Evolutionary conservation across 2,888 invertebrate species (phyloP), one percentile per base, ranked within the genome.

Genomic region (Nomada lathburiana): DNA sequence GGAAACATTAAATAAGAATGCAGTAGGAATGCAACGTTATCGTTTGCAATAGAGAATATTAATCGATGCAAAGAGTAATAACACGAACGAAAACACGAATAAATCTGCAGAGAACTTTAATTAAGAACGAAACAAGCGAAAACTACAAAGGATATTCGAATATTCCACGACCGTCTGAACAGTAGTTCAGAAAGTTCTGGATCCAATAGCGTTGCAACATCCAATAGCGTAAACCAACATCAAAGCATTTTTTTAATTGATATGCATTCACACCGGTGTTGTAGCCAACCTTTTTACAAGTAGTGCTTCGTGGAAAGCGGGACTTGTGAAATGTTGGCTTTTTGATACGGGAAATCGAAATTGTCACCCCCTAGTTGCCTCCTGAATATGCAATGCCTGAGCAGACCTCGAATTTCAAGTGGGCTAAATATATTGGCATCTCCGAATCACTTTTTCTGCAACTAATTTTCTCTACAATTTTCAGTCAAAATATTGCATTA

Each of bases 181-280:
- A 55, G 73, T 57, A 57, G 57, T 63, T 55, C 47, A 18, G 36
- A 76, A 84, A 82, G 70, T 85, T 80, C 60, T 59, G 16, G 68
- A 63, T 55, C 75, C 78, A 87, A 85, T 80, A 79, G 44, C 72
- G 72, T 42, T 29, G 75, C 63, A 55, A 76, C 79, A 78, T 84
- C 79, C 88, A 77, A n/a, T n/a, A n/a, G 44, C 53, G 68, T 53
- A 73, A 75, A 72, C 69, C 69, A n/a, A 64, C 75, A 84, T 87
- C 86, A 87, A 88, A 88, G 86, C 63, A 52, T 44, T 67, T 71
- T 64, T 80, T 73, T 75, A 80, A 78, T 83, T 85, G 85, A 87
- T 86, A 87, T 87, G 83, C 83, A 86, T 81, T 75, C 76, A 65
- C 69, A 69, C 60, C 71, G 59, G 55, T 74, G 75, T 65, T 71